Evolutionary conservation across 2,797 vertebrate species (phyloP), one percentile per base, ranked within the genome.

Genomic region (Molossus alvarezi): DNA sequence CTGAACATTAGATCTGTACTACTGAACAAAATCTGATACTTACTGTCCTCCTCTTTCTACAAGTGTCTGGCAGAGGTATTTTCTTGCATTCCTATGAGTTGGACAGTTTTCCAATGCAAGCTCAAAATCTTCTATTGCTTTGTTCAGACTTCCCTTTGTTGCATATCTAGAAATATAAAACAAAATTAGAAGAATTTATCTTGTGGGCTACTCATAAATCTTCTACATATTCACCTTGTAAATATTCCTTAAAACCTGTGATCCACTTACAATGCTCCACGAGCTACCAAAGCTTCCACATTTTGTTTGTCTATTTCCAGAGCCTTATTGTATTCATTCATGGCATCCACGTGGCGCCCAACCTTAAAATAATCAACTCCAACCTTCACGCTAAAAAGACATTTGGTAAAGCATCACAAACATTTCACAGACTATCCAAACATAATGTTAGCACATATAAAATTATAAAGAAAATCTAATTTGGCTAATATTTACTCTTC

Each of bases 311-410:
- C 99, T 12, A 99, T 99, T 97, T 99, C 99, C 98, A 99, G 96
- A 64, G 99, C 99, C 93, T 99, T 99, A 98, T 99, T 99, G 97
- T 99, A 99, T 94, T 99, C 99, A 64, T 99, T 99, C 99, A 99
- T 99, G 79, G 99, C 99, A 95, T 99, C 99, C 21, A 99, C 99
- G 0, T 99, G 99, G 5, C 98, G 99, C 5, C 99, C 99, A 29
- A 99, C 98, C 97, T 99, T 99, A 97, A 99, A 99, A 98, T 99
- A 99, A 98, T 99, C 99, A 89, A 99, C 99, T 37, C 99, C 99
- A 55, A 99, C 97, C 97, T 99, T 99, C 83, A 99, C 99, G 72
- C 99, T 99, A 97, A 88, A 92, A 92, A 85, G 57, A 65, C 3
- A 93, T 96, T 96, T 85, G 10, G 10, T 79, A 88, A 96, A 95